These are phyloP conservation scores for Luperina nickerlii DNA, from an alignment of 2,888 invertebrate species.

Conservation along the genomic window DNA sequence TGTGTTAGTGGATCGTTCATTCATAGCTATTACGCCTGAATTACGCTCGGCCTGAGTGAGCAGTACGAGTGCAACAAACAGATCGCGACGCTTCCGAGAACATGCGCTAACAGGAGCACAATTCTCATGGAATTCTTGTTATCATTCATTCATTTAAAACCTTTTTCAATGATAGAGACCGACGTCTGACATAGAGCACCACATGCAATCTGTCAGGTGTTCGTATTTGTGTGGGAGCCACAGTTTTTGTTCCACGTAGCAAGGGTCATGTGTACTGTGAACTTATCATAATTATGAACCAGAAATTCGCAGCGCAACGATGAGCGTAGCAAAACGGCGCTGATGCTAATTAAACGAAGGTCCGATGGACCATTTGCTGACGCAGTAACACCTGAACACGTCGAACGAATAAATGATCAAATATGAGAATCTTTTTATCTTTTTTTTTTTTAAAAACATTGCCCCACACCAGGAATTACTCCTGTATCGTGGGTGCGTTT, in stretches of 20 bases:
- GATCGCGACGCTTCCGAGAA: slow-evolving; percentile 22
- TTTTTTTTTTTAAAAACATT: too few relatives aligned
- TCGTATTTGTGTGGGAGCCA: background rate
- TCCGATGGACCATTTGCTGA: background rate
- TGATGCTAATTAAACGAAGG: slow-evolving; percentile 5
- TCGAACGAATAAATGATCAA: slow-evolving; percentile 5
- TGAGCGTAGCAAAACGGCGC: background rate
- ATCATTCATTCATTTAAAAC: slow-evolving; percentile 11
- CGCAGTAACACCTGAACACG: slow-evolving; percentile 20
- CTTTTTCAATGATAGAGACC: background rate
- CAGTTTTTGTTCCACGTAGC: background rate
- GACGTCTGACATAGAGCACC: background rate
- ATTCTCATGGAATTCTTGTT: background rate
- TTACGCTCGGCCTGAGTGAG: background rate
- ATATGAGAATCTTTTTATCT: background rate
- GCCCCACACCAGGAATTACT: too few relatives aligned
- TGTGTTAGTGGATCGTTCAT: slow-evolving; percentile 24
- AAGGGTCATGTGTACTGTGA: background rate
- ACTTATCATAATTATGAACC: background rate
- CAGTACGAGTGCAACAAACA: slow-evolving; percentile 11
- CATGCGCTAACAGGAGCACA: slow-evolving; percentile 25
- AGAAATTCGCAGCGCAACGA: background rate
- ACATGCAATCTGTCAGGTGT: background rate
- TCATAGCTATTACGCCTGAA: slow-evolving; percentile 21
- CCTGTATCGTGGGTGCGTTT: too few relatives aligned